Evolutionary conservation across 2,113 vertebrate genomes (phyloP).

Genomic region (Zosterops hypoxanthus): DNA sequence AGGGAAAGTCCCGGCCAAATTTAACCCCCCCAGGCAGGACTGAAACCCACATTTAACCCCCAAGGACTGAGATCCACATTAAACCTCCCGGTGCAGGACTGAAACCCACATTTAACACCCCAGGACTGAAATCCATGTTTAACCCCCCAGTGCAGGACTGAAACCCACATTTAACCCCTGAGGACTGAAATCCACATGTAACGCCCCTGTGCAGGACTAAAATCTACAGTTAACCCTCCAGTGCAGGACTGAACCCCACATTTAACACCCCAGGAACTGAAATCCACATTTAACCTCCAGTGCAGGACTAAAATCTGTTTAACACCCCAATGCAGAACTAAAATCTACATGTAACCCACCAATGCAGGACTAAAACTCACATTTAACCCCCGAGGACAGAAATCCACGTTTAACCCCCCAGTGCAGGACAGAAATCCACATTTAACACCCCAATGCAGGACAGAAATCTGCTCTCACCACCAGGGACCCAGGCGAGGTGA

Average conservation of each 20-base stretch:
- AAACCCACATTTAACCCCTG: neutral
- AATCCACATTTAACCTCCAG: accelerated
- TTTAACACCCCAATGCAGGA: neutral
- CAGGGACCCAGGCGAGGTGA: accelerated
- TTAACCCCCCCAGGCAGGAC: neutral
- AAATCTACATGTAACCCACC: neutral
- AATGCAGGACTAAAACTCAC: neutral
- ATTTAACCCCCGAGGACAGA: accelerated
- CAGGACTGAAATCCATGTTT: neutral
- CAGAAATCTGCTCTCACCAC: neutral
- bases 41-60: neutral
- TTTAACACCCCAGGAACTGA: neutral
- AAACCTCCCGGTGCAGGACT: too few relatives aligned
- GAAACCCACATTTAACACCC: neutral
- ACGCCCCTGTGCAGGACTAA: neutral
- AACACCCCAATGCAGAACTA: neutral
- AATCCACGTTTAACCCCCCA: too few relatives aligned
- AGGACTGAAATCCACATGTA: neutral
- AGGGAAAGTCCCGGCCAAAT: neutral
- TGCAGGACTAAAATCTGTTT: neutral
- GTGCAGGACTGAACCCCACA: accelerated
- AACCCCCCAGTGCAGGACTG: neutral
- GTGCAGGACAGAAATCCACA: neutral
- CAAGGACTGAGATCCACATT: neutral
- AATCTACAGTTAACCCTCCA: neutral